Conservation (phyloP, 2,888 invertebrate genomes). For the Octodonta nipae region DNA sequence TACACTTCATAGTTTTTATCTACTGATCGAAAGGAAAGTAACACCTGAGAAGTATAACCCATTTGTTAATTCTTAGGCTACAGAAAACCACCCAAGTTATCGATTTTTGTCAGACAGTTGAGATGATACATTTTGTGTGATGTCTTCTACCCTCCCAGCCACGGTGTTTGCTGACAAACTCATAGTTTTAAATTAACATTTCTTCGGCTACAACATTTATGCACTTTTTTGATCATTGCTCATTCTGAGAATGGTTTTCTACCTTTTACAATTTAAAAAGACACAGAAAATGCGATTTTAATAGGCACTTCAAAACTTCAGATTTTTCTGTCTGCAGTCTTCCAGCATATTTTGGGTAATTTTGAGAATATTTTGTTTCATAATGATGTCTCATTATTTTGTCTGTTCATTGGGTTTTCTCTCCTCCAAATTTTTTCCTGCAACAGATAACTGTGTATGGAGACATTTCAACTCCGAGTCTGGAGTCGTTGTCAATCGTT, state of each 20-base stretch:
- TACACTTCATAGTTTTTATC: too few relatives aligned
- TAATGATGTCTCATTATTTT: too few relatives aligned
- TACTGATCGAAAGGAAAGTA: too few relatives aligned
- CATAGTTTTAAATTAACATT: not conserved
- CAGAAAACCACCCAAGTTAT: conserved; percentile 2
- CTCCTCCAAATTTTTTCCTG: too few relatives aligned
- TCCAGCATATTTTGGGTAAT: not conserved
- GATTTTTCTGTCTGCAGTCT: conserved; percentile 1
- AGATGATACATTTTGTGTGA: conserved; percentile 3
- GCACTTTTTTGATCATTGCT: not conserved
- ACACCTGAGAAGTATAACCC: too few relatives aligned
- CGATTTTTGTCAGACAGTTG: conserved; percentile 4
- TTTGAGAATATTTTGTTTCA: not conserved
- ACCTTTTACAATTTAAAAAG: not conserved
- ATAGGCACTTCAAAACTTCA: not conserved
- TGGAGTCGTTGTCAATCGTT: too few relatives aligned
- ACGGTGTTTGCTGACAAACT: conserved; percentile 1
- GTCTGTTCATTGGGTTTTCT: too few relatives aligned
- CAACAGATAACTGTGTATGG: too few relatives aligned
- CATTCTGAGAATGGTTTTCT: not conserved
- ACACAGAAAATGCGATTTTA: not conserved
- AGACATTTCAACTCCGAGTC: too few relatives aligned
- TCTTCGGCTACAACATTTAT: not conserved
- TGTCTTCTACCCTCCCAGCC: conserved; percentile 3
- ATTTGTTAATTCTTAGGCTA: not conserved